A percentile compares a stretch with the other conserved stretches of the same genome.
Evolutionary conservation across 2,888 invertebrate species (phyloP).

Genomic region (Heliconius erato): DNA sequence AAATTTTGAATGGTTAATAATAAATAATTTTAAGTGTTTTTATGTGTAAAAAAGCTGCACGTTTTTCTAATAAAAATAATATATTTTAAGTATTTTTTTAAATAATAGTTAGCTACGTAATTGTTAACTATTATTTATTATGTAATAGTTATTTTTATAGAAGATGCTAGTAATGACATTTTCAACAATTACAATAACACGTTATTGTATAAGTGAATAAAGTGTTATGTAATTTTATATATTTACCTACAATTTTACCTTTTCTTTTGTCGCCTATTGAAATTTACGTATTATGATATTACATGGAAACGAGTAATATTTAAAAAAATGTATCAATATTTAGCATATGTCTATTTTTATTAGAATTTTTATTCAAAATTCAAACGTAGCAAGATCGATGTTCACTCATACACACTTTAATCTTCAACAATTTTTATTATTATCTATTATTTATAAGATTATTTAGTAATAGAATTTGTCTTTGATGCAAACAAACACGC

Average conservation of each 20-base stretch:
- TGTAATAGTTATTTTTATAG: background rate
- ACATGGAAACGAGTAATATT: background rate
- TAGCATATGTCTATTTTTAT: background rate
- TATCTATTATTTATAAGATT: too few relatives aligned
- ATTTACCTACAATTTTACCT: background rate
- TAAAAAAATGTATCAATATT: background rate
- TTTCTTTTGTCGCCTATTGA: background rate
- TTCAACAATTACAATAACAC: background rate
- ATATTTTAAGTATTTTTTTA: background rate
- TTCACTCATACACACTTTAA: too few relatives aligned
- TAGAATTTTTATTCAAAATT: too few relatives aligned
- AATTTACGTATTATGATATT: background rate
- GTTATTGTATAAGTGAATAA: background rate
- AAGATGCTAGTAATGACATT: background rate
- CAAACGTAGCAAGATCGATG: too few relatives aligned
- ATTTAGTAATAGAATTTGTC: too few relatives aligned
- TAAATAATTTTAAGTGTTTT: background rate
- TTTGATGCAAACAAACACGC: too few relatives aligned
- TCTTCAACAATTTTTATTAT: too few relatives aligned
- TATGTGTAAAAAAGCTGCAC: background rate
- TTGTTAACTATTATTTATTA: background rate
- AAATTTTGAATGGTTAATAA: background rate
- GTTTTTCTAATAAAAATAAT: constrained; percentile 7
- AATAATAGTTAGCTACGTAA: background rate
- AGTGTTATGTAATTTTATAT: background rate